Base-by-base conservation (phyloP, 2,113 vertebrate genomes). In the Macrotis lagotis region DNA sequence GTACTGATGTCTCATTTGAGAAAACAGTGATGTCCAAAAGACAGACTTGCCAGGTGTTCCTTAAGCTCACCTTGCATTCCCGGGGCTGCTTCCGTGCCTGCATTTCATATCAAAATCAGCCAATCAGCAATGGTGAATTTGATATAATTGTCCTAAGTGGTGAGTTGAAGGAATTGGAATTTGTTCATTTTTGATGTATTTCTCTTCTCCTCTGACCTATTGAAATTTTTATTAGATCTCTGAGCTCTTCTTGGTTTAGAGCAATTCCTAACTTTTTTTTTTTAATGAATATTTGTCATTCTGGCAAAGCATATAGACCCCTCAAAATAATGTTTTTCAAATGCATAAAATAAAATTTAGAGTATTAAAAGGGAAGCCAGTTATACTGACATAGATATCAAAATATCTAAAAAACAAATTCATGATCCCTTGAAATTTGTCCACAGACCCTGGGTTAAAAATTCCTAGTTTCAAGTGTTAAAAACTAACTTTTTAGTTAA, bases 71-170 rank as follows among this genome's bases (percentile, higher is more conserved):
- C 66, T 97, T 99, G 94, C 99, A 98, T 97, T 99, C 98, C 91
- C 99, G 98, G 5, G 99, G 99, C 2, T 99, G 99, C 98, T 99
- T 99, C 98, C 98, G 98, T 93, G 99, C 99, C 94, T 99, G 99
- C 93, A 99, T 99, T 97, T 99, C 99, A 96, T 99, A 99, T 98
- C 99, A 99, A 98, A 99, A 99, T 97, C 99, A 99, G 98, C 99
- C 99, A n/a, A 99, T 99, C 97, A 99, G 98, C 98, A 99, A 99
- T 92, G 99, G 99, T 44, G 99, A 99, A 98, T 99, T 99, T 98
- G 99, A 99, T 98, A 99, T 99, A 98, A 99, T 99, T 98, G 99
- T 99, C 98, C 98, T 99, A 96, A 99, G 98, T 98, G 99, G 99
- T 99, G 97, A 99, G 99, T 98, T 83, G 48, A 97, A 92, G 97